A percentile compares a stretch with the other conserved stretches of the same genome.
phyloP scores from a whole-genome alignment of 2,797 vertebrate genomes.

The Sebastiscus tertius region DNA sequence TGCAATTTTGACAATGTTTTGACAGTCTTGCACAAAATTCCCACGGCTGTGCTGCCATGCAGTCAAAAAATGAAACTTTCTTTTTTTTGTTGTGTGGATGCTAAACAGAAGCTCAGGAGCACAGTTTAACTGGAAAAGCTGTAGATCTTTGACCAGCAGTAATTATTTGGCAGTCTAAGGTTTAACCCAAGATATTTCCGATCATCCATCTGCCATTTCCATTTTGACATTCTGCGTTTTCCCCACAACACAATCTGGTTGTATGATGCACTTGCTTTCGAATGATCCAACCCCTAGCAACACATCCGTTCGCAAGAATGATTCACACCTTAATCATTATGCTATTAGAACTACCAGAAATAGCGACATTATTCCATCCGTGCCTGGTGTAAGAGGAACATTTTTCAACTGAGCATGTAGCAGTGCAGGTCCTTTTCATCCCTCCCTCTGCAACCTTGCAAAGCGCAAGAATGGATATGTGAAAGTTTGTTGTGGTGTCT shows the following conservation, averaged over 20 bases:
- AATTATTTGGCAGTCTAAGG: not conserved
- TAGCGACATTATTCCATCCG: not conserved
- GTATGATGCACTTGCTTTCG: not conserved
- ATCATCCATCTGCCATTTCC: slow-evolving; percentile 15
- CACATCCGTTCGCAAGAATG: not conserved
- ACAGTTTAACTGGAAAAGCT: not conserved
- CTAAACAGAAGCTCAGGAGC: not conserved
- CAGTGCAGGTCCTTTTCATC: slow-evolving; percentile 24
- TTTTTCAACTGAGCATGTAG: not conserved
- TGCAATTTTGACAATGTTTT: not conserved
- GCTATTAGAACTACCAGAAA: slow-evolving; percentile 8
- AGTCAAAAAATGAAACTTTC: not conserved
- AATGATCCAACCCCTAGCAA: not conserved
- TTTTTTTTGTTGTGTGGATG: not conserved
- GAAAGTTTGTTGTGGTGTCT: slow-evolving; percentile 48
- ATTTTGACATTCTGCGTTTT: not conserved
- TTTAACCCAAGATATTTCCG: not conserved
- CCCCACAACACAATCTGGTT: slow-evolving; percentile 1
- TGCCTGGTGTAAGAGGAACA: not conserved
- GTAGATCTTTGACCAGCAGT: not conserved
- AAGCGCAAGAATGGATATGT: slow-evolving; percentile 19
- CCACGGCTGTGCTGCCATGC: not conserved
- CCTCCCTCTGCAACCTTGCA: not conserved
- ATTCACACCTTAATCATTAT: slow-evolving; percentile 6
- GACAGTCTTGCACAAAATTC: not conserved